These are phyloP conservation scores for Mohoua ochrocephala DNA, from an alignment of 2,113 vertebrate species.

Conservation along the genomic window DNA sequence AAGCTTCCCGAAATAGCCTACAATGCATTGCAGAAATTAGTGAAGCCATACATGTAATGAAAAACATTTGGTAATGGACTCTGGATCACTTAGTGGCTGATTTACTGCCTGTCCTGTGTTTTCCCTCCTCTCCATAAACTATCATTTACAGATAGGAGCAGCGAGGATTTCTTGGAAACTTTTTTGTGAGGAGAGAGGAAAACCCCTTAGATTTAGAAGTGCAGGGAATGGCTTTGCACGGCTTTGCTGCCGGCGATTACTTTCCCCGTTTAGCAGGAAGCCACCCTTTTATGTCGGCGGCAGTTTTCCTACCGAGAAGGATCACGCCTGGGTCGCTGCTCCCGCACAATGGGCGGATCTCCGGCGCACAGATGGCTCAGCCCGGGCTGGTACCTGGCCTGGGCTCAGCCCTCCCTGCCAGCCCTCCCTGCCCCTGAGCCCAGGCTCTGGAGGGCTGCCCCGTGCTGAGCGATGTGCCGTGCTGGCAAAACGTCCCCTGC, in stretches of 20 bases:
- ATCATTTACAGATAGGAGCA: not conserved
- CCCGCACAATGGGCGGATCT: not conserved
- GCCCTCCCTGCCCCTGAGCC: not conserved
- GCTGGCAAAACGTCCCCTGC: not conserved
- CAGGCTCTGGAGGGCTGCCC: not conserved
- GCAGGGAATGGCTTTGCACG: not conserved
- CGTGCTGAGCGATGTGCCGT: not conserved
- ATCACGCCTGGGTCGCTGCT: not conserved
- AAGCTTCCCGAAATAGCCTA: conserved; percentile 59
- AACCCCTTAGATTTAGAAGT: not conserved
- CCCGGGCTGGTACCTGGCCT: not conserved
- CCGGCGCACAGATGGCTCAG: not conserved
- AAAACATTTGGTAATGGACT: conserved; percentile 36
- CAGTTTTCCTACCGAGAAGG: not conserved
- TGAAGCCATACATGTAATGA: conserved; percentile 29
- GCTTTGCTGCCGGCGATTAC: not conserved
- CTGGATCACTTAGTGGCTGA: conserved; percentile 19
- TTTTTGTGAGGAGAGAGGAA: not conserved
- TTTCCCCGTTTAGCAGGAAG: not conserved
- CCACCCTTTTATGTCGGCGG: not conserved
- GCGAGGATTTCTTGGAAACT: not conserved
- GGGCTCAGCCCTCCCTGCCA: not conserved
- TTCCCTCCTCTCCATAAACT: not conserved
- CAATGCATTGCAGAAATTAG: conserved; percentile 40
- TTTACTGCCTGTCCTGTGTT: conserved; percentile 12